Percentiles rank a stretch among this genome's conserved stretches.
Evolutionary conservation across 1,140 invertebrate genomes (phyloP).

Genomic region (Drosophila aff.): DNA sequence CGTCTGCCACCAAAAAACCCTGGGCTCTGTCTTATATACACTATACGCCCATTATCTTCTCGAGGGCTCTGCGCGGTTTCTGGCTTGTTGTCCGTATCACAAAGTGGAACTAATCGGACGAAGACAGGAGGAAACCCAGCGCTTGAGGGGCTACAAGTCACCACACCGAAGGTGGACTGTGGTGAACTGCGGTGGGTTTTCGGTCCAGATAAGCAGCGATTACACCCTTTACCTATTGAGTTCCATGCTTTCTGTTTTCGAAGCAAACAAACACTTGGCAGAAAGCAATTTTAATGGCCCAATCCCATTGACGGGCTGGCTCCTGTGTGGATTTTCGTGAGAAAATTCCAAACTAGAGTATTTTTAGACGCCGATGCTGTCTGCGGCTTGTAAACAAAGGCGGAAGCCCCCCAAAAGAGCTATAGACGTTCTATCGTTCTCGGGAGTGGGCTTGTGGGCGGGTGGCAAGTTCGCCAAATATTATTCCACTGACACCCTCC

Average conservation of each 20-base stretch:
- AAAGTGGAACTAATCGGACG: slow-evolving; percentile 26
- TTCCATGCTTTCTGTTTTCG: slow-evolving; percentile 24
- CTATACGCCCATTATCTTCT: slow-evolving; percentile 19
- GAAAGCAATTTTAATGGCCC: slow-evolving; percentile 25
- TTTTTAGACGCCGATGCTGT: slow-evolving; percentile 41
- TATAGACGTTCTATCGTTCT: slow-evolving; percentile 24
- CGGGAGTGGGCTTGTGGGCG: slow-evolving; percentile 22
- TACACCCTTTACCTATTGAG: background rate
- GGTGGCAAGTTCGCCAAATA: slow-evolving; percentile 48
- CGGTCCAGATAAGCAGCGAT: slow-evolving; percentile 25
- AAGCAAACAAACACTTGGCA: slow-evolving; percentile 39
- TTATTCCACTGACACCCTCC: slow-evolving; percentile 39
- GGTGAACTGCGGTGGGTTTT: slow-evolving; percentile 16
- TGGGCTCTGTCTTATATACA: slow-evolving; percentile 2
- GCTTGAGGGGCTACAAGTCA: slow-evolving; percentile 14
- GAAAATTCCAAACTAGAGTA: slow-evolving; percentile 43
- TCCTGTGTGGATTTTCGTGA: slow-evolving; percentile 24
- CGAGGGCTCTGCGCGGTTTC: slow-evolving; percentile 19
- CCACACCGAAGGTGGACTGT: slow-evolving; percentile 15
- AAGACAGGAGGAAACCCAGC: slow-evolving; percentile 20
- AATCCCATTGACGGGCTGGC: slow-evolving; percentile 29
- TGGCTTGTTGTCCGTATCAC: slow-evolving; percentile 18
- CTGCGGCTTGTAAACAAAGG: slow-evolving; percentile 46
- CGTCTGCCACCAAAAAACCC: slow-evolving; percentile 19
- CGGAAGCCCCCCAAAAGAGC: slow-evolving; percentile 11